Percentiles rank a stretch among this genome's conserved stretches.
Evolutionary conservation across 2,113 vertebrate species (phyloP).

Genomic region (Grammomys surdaster): DNA sequence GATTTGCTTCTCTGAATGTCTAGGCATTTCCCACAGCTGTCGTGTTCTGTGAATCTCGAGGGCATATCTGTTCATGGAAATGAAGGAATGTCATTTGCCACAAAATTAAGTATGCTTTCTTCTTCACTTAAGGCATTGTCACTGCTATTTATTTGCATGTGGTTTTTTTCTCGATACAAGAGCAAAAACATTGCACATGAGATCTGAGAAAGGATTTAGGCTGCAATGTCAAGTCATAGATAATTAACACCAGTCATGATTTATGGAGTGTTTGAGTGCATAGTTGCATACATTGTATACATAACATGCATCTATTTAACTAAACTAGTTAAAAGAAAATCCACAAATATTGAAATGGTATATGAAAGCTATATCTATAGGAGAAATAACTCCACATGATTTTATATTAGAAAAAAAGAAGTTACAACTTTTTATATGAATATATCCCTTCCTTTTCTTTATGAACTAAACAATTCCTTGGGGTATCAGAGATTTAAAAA

Average conservation of each 20-base stretch:
- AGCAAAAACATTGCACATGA: not conserved
- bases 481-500: not conserved
- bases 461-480: not conserved
- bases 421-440: not conserved
- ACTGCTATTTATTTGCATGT: slow-evolving; percentile 39
- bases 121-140: not conserved
- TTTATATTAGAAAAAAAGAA: slow-evolving; percentile 33
- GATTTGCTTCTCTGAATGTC: not conserved
- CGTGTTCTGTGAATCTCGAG: not conserved
- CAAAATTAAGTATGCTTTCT: slow-evolving; percentile 36
- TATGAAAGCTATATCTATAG: not conserved
- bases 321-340: slow-evolving; percentile 44
- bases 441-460: slow-evolving; percentile 36
- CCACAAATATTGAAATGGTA: slow-evolving; percentile 2
- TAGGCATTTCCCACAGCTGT: not conserved
- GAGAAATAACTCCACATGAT: slow-evolving; percentile 33
- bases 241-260: not conserved
- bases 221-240: not conserved
- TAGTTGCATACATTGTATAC: not conserved
- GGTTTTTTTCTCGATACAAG: not conserved
- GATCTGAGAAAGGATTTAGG: not conserved
- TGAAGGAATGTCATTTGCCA: slow-evolving; percentile 13
- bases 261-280: not conserved
- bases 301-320: slow-evolving; percentile 30
- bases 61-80: not conserved